Evolutionary conservation across 2,113 vertebrate genomes (phyloP).

Genomic region (Podarcis cretensis): DNA sequence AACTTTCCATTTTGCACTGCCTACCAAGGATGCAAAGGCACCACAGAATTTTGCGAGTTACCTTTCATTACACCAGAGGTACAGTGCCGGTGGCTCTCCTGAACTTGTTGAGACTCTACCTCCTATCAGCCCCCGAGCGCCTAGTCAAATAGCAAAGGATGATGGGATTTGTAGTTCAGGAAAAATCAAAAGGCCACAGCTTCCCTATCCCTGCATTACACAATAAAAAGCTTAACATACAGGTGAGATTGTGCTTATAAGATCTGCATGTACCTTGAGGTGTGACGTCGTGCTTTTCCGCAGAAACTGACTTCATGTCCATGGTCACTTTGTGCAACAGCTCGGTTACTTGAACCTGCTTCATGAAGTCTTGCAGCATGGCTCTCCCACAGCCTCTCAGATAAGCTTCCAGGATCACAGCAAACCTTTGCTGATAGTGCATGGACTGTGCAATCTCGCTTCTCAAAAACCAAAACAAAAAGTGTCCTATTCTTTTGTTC

Average conservation of each 20-base stretch:
- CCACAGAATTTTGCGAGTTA: background rate
- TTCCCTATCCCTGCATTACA: background rate
- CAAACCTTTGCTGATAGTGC: constrained; percentile 97
- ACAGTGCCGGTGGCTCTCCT: no score
- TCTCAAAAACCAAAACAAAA: constrained; percentile 98
- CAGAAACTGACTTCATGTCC: constrained; percentile 92
- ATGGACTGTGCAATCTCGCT: constrained; percentile 99
- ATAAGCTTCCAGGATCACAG: constrained; percentile 94
- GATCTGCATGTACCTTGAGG: constrained; percentile 85
- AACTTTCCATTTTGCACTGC: background rate
- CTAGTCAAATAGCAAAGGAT: no score
- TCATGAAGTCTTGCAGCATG: constrained; percentile 92
- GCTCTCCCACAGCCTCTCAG: constrained; percentile 92
- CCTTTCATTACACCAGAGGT: background rate
- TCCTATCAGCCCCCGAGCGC: no score
- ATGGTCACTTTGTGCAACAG: constrained; percentile 93
- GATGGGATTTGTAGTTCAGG: no score
- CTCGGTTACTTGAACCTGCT: constrained; percentile 93
- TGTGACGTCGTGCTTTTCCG: constrained; percentile 94
- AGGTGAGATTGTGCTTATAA: background rate
- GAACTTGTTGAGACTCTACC: no score
- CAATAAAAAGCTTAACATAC: background rate
- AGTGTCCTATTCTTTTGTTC: constrained; percentile 98
- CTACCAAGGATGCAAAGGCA: background rate
- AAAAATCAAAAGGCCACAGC: no score